A percentile compares a stretch with the other conserved stretches of the same genome.
Evolutionary conservation across 2,113 vertebrate species (phyloP).

Genomic region (Lepus europaeus): DNA sequence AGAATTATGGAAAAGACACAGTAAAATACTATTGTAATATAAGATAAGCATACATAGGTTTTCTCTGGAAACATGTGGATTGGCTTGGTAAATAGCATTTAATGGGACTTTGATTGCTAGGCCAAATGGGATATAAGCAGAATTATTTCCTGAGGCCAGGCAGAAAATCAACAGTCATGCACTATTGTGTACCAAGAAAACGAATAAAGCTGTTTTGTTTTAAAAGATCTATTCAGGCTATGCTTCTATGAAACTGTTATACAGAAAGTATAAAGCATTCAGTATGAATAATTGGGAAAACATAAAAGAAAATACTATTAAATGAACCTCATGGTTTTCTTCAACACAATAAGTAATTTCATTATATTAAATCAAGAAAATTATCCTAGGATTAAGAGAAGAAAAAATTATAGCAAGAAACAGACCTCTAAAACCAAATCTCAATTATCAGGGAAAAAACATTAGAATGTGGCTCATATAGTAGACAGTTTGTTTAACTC

Average conservation of each 20-base stretch:
- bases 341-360: constrained; percentile 64
- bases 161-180: constrained; percentile 38
- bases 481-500: constrained; percentile 22
- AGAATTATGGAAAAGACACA: constrained; percentile 30
- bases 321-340: constrained; percentile 48
- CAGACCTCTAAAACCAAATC: constrained; percentile 37
- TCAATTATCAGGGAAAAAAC: constrained; percentile 39
- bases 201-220: neutral
- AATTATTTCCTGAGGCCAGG: constrained; percentile 39
- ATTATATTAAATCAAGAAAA: constrained; percentile 62
- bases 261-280: constrained; percentile 40
- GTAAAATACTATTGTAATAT: neutral
- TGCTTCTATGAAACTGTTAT: constrained; percentile 39
- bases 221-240: neutral
- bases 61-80: neutral
- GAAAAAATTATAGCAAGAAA: constrained; percentile 51
- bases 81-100: constrained; percentile 24
- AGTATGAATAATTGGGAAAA: constrained; percentile 53
- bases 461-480: neutral
- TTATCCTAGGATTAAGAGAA: constrained; percentile 48
- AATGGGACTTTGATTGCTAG: constrained; percentile 15
- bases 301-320: constrained; percentile 64
- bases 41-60: neutral
- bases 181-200: constrained; percentile 11
- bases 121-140: neutral